Evolutionary conservation across 2,113 vertebrate genomes (phyloP), one percentile per base, ranked within the genome.

Genomic region (Bagarius yarrelli): DNA sequence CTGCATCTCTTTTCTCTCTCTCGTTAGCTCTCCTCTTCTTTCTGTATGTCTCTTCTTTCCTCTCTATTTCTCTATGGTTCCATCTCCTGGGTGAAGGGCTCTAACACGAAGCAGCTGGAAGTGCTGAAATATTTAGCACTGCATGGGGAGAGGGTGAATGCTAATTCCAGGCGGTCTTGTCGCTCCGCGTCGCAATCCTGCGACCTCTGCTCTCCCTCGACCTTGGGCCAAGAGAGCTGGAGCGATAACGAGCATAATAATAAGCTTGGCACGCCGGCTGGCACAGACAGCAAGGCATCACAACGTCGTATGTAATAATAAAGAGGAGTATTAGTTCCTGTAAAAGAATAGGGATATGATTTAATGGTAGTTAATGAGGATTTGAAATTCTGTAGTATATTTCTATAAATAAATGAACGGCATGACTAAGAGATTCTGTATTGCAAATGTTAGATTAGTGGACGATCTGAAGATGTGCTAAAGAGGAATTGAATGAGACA

Each of bases 51-150:
- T 36, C 32, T 64, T 18, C 16, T 18, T 64, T 18, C 19, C 16
- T 66, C 27, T 55, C 50, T 73, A 13, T 71, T 53, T 79, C 82
- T 86, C 82, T 79, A 74, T 84, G 70, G 77, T 82, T 84, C 87
- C 74, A 88, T 87, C 88, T 93, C 90, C 89, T 90, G 90, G 89
- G 90, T 91, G 91, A 92, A 91, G 90, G 88, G 89, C 86, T 91
- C 86, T 88, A 92, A 93, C 89, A 91, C 91, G 88, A 92, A 92
- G 91, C 92, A 92, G 91, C 91, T 93, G 92, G 91, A 92, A 92
- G 91, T 92, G 89, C 89, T 93, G 90, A 93, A 93, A 93, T 92
- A 93, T 93, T 92, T 93, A 93, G 88, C 86, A 71, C 90, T 86
- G 87, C 87, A 79, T 80, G 6, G 85, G 88, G 87, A 90, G 88